Percentiles rank a stretch among this genome's conserved stretches.
These are phyloP conservation scores for Mythimna ferrago DNA, from an alignment of 2,888 invertebrate genomes.

Conservation along the genomic window DNA sequence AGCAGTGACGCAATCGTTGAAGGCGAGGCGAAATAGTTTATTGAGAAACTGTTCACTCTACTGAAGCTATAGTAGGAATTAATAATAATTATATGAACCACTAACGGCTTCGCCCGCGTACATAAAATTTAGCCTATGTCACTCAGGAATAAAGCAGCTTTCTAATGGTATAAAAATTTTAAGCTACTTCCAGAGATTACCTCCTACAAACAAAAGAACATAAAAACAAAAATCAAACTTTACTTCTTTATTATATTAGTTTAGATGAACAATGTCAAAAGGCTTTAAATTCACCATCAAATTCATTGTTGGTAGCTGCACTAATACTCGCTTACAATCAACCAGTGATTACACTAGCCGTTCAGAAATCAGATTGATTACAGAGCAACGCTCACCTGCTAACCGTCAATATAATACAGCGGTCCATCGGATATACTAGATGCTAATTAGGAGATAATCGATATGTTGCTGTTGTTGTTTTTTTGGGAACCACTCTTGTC, in stretches of 20 bases:
- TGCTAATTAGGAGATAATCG: conserved; percentile 7
- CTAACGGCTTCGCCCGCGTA: too few species aligned
- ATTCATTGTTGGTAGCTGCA: not conserved
- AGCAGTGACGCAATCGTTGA: too few species aligned
- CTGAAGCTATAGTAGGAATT: too few species aligned
- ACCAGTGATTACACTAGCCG: conserved; percentile 21
- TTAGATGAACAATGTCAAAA: not conserved
- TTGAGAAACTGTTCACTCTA: too few species aligned
- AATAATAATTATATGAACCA: not conserved
- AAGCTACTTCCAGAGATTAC: too few species aligned
- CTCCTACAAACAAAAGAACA: too few species aligned
- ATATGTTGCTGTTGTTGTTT: not conserved
- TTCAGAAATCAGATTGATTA: conserved; percentile 17
- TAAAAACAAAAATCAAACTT: too few species aligned
- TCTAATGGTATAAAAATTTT: too few species aligned
- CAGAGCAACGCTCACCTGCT: conserved; percentile 9
- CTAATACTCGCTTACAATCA: conserved; percentile 4
- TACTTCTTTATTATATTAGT: too few species aligned
- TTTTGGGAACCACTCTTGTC: not conserved
- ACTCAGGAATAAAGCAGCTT: too few species aligned
- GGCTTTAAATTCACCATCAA: not conserved
- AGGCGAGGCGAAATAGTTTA: too few species aligned
- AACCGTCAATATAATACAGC: conserved; percentile 22
- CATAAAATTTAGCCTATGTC: too few species aligned
- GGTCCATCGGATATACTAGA: conserved; percentile 4